Evolutionary conservation across 2,888 invertebrate genomes (phyloP), one percentile per base, ranked within the genome.

Genomic region (Incurvaria masculella): DNA sequence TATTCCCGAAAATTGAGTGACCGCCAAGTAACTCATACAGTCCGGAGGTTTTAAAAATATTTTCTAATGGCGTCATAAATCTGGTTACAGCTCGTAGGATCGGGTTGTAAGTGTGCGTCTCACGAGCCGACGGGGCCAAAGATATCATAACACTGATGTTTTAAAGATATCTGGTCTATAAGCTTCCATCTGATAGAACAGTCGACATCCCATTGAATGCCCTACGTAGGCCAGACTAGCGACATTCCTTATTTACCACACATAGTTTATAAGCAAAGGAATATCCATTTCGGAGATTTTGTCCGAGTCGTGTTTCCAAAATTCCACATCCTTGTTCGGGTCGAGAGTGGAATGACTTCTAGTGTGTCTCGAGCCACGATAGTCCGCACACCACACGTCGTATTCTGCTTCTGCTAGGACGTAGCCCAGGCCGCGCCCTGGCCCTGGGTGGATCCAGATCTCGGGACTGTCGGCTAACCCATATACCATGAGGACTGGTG

Each of bases 391-490:
- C 75, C 75, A 76, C 43, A 76, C 63, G 51, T 76, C 75, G 53
- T 62, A 72, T 27, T 68, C 71, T 26, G 63, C 58, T 40, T 69
- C 64, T 3, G 67, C 61, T 47, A 76, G 54, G 48, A 63, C 64
- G 53, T 62, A 74, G 2, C 71, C 69, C 44, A 73, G 46, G 1
- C 73, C 73, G 20, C 62, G 58, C 14, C 56, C 52, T 11, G 70
- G 72, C 21, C 72, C 72, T 6, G 72, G 55, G 18, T 74, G 65
- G 48, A 75, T 45, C 74, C 75, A 76, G 2, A 65, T 67, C 53
- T 76, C 75, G 0, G 75, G 73, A 53, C 72, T 72, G 45, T 75
- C 75, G 33, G 64, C 67, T 42, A 75, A 65, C 6, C 75, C 75
- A 46, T 76, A 75, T 44, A 61, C 68, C 48, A 76, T 56, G 26